A percentile compares a stretch with the other conserved stretches of the same genome.
Conservation (phyloP, 2,888 invertebrate genomes). For the Aethes cnicana region DNA sequence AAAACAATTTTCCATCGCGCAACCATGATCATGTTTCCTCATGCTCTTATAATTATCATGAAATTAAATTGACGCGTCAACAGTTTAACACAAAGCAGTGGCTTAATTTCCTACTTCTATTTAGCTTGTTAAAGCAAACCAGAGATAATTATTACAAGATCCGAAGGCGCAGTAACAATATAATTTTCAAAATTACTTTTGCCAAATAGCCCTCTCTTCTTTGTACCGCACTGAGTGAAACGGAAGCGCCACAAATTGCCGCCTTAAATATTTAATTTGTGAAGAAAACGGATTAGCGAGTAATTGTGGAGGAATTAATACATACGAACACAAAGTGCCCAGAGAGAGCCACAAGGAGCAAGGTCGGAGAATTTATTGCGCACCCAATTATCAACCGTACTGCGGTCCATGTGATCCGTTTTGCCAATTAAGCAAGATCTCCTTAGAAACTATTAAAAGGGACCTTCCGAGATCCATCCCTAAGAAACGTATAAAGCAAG, state of each 20-base stretch:
- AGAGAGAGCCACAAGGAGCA: slow-evolving; percentile 40
- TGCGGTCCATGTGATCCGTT: slow-evolving; percentile 64
- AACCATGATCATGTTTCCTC: slow-evolving; percentile 12
- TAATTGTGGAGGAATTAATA: slow-evolving; percentile 61
- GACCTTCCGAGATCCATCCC: slow-evolving; percentile 61
- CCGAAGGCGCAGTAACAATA: slow-evolving; percentile 72
- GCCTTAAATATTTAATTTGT: slow-evolving; percentile 72
- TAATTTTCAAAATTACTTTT: slow-evolving; percentile 75
- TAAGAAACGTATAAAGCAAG: slow-evolving; percentile 59
- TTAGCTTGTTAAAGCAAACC: slow-evolving; percentile 72
- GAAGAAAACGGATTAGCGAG: slow-evolving; percentile 68
- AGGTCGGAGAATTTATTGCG: slow-evolving; percentile 47
- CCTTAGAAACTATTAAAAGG: slow-evolving; percentile 71
- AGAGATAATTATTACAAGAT: slow-evolving; percentile 75
- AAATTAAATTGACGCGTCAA: slow-evolving; percentile 33
- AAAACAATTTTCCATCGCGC: too few species aligned
- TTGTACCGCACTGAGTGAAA: slow-evolving; percentile 60
- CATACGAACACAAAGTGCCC: slow-evolving; percentile 42
- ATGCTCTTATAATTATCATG: slow-evolving; percentile 12
- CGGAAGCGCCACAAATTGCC: slow-evolving; percentile 73
- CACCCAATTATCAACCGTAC: slow-evolving; percentile 34
- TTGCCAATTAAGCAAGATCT: slow-evolving; percentile 70
- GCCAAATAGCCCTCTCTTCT: slow-evolving; percentile 63
- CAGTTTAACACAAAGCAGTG: slow-evolving; percentile 55
- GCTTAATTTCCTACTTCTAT: slow-evolving; percentile 68